Evolutionary conservation across 2,113 vertebrate genomes (phyloP), one percentile per base, ranked within the genome.

Genomic region (Zootoca vivipara): DNA sequence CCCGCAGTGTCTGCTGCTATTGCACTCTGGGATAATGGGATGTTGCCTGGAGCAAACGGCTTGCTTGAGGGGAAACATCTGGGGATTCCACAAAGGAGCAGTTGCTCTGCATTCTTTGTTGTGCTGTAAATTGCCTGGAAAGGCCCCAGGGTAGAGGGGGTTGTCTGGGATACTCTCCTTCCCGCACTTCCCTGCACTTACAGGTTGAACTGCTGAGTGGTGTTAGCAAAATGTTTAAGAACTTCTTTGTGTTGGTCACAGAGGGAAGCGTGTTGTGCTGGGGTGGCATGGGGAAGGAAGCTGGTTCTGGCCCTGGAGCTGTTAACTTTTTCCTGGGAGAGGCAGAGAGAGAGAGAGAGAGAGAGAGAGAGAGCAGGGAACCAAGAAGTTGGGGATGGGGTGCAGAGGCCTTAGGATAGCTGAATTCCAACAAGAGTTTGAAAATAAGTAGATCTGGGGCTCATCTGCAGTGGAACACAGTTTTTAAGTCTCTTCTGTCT

Each of bases 11-110:
- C 16, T 82, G 22, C 33, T 28, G 24, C 67, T 52, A 9, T 82
- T 82, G 62, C 62, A 67, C 22, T 64, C 33, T 10, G 9, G 26
- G 38, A n/a, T 40, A 40, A 67, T 82, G 35, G 80, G 62, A 40
- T 40, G 67, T 40, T 7, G 80, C 62, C 80, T 67, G 62, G 67
- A 82, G 80, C 80, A 82, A 42, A 67, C 62, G 28, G 5, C 35
- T 82, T 82, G 80, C 35, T 82, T 82, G 12, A 67, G 80, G 80
- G 80, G 64, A 82, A 82, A 67, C 62, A 67, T 82, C 80, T 65
- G 62, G 80, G 62, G 22, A 18, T 15, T 65, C 62, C 35, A 65
- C 80, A 65, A 64, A 40, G 4, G 62, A 65, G 35, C 67, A 38
- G 30, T 13, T 28, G 13, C 35, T 67, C 22, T 82, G 62, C 62